Conservation (phyloP, 2,888 invertebrate genomes). For the Scaptodrosophila latifasciaeformis region DNA sequence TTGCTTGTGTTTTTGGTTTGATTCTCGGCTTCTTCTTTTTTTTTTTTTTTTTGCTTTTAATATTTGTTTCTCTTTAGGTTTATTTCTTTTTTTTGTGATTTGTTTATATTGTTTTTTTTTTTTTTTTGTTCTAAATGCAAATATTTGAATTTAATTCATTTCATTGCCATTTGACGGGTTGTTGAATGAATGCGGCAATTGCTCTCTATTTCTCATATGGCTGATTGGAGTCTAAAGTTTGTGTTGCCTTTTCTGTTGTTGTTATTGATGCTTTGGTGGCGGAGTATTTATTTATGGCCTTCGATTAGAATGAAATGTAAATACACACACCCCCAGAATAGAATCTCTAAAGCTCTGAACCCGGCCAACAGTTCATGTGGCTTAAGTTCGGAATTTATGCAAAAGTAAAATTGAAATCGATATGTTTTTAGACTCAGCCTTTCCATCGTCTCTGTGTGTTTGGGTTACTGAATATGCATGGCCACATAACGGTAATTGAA, state of each 20-base stretch:
- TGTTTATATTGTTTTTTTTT: not conserved
- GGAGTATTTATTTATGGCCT: too few relatives aligned
- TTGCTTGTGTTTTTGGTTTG: not conserved
- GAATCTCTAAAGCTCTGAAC: too few relatives aligned
- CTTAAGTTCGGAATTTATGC: not conserved
- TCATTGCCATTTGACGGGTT: not conserved
- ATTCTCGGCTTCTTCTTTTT: too few relatives aligned
- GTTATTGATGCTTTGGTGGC: too few relatives aligned
- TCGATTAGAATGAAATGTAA: too few relatives aligned
- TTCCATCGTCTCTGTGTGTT: not conserved
- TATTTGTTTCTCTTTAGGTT: not conserved
- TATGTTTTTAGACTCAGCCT: not conserved
- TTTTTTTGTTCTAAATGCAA: not conserved
- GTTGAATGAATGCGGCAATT: too few relatives aligned
- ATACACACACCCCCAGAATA: too few relatives aligned
- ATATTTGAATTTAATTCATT: conserved; percentile 1
- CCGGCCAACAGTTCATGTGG: too few relatives aligned
- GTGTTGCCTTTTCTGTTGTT: not conserved
- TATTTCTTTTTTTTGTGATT: not conserved
- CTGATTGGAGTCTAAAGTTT: not conserved
- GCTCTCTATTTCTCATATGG: not conserved
- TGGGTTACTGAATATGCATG: not conserved
- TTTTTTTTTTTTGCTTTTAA: not conserved
- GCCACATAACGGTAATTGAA: not conserved
- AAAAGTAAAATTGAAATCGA: not conserved